phyloP scores from a whole-genome alignment of 2,113 vertebrate genomes.

The Xyliphius kryptos region DNA sequence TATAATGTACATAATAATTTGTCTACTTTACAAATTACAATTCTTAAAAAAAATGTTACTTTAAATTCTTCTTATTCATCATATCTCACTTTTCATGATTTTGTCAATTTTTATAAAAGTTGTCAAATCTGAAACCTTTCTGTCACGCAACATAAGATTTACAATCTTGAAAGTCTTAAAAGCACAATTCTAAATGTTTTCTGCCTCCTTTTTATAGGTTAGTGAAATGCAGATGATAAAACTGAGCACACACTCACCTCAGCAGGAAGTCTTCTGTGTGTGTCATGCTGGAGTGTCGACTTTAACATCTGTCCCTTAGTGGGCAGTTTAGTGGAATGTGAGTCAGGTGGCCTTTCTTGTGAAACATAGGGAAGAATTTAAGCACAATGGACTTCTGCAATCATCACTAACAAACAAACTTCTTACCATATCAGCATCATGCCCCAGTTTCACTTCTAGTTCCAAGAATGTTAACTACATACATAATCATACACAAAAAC shows the following conservation, averaged over 20 bases:
- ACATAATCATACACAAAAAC: constrained; percentile 55
- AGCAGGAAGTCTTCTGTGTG: background rate
- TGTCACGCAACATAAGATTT: too few species aligned
- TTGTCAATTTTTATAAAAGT: too few species aligned
- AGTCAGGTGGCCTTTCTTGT: constrained; percentile 2
- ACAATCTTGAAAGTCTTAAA: too few species aligned
- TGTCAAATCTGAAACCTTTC: too few species aligned
- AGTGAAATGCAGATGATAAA: background rate
- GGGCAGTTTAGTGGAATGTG: background rate
- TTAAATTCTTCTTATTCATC: too few species aligned
- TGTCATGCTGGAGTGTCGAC: background rate
- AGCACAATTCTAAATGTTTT: background rate
- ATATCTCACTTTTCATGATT: too few species aligned
- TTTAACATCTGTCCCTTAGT: background rate
- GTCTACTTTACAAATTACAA: too few species aligned
- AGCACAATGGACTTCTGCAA: constrained; percentile 9
- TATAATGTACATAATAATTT: too few species aligned
- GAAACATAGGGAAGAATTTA: constrained; percentile 16
- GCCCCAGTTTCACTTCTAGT: constrained; percentile 28
- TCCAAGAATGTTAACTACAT: constrained; percentile 48
- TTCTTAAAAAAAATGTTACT: too few species aligned
- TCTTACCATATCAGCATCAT: constrained; percentile 27
- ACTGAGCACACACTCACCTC: constrained; percentile 6
- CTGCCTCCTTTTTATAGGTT: too few species aligned
- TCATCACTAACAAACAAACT: background rate